These are phyloP conservation scores for Siphlonurus alternatus DNA, from an alignment of 2,888 invertebrate genomes.

Conservation along the genomic window DNA sequence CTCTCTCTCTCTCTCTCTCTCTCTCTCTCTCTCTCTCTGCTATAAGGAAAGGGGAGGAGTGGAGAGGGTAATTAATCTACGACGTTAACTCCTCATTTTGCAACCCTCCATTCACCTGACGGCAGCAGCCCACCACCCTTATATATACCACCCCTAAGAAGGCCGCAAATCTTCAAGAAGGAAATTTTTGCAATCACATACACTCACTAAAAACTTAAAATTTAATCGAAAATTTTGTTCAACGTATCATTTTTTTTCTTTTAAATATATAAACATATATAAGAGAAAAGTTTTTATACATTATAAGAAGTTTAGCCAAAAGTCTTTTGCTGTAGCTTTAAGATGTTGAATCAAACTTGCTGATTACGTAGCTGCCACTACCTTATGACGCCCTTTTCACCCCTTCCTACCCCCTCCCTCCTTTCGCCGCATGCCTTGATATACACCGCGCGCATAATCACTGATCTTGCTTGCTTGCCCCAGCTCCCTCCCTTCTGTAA, in stretches of 20 bases:
- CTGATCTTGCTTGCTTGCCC: no score
- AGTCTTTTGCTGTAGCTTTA: not conserved
- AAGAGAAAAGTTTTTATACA: not conserved
- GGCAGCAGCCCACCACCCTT: no score
- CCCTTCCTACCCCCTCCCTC: conserved; percentile 9
- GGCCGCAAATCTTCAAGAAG: not conserved
- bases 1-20: not conserved
- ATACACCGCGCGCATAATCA: not conserved
- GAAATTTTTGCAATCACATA: not conserved
- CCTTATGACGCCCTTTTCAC: conserved; percentile 6
- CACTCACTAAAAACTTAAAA: not conserved
- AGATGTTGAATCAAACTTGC: not conserved
- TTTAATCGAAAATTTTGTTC: not conserved
- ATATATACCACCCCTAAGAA: no score
- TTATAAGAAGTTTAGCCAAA: not conserved
- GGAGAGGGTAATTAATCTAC: not conserved
- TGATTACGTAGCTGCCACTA: not conserved
- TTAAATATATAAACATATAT: not conserved
- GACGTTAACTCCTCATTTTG: not conserved
- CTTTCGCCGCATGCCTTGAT: conserved; percentile 1
- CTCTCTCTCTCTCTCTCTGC: not conserved
- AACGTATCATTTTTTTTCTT: not conserved
- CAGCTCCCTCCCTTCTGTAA: no score
- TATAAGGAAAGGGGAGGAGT: not conserved
- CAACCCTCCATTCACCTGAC: not conserved